Evolutionary conservation across 2,113 vertebrate species (phyloP), one percentile per base, ranked within the genome.

Genomic region (Crotalus horridus): DNA sequence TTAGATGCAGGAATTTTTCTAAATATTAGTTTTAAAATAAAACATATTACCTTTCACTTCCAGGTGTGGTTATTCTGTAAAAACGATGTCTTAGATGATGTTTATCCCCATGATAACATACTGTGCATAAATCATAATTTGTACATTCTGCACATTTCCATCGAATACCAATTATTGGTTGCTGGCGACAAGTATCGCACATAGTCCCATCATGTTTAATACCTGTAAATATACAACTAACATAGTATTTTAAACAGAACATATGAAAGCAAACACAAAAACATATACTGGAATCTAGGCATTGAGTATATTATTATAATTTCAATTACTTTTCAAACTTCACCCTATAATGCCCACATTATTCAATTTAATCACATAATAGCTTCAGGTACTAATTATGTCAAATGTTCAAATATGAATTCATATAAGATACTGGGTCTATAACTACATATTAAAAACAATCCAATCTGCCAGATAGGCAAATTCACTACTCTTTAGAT

Each of bases 101-200:
- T 93, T 99, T 99, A 97, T 99, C 99, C 93, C 99, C 99, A 2
- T 99, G 99, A 96, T 99, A 99, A 97, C 99, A 99, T 86, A 99
- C 99, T 39, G 99, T 99, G 96, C 99, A 99, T 95, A 99, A 98
- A 96, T 99, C 99, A 85, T 99, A 99, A 98, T 99, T 99, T 12
- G 99, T 99, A 97, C 99, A 99, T 93, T 99, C 99, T 0, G 99
- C 99, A 97, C 99, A 99, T 95, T 99, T 99, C 99, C 99, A 99
- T 93, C 99, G 98, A 96, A 99, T 99, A 88, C 99, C 99, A 94
- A 99, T 99, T 97, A 99, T 99, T 26, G 99, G 99, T 92, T 99
- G 99, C 95, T 99, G 99, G 48, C 99, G 98, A 96, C 99, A 99
- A 51, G 99, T 99, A 96, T 99, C 99, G 95, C 99, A 99, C 99